Conservation (phyloP, 2,113 vertebrate genomes). For the Dascyllus trimaculatus region DNA sequence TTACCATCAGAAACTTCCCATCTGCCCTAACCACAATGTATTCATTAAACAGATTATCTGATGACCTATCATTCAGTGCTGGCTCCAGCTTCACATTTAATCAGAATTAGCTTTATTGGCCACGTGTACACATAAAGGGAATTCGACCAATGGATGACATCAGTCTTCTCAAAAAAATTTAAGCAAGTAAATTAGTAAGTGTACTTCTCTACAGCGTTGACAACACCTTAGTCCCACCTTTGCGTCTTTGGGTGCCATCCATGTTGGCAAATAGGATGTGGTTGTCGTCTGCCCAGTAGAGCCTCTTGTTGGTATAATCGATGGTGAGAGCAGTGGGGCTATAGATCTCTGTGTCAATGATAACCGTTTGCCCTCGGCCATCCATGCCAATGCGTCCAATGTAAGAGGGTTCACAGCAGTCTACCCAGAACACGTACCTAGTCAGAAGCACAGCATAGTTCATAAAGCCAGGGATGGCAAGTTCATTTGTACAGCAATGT, state of each 20-base stretch:
- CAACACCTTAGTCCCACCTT: conserved; percentile 84
- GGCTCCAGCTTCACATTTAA: too few species aligned
- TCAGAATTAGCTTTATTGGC: too few species aligned
- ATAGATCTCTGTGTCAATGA: conserved; percentile 94
- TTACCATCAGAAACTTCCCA: background rate
- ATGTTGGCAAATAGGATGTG: conserved; percentile 97
- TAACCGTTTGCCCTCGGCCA: conserved; percentile 89
- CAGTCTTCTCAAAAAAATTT: background rate
- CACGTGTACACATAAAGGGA: too few species aligned
- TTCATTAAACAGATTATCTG: background rate
- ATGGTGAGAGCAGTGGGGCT: conserved; percentile 95
- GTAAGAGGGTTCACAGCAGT: conserved; percentile 94
- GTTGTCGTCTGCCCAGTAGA: conserved; percentile 98
- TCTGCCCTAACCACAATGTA: background rate
- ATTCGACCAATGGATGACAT: background rate
- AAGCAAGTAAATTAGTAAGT: background rate
- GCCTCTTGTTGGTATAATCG: conserved; percentile 95
- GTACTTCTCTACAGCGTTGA: background rate
- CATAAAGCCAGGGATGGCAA: conserved; percentile 11
- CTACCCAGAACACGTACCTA: conserved; percentile 98
- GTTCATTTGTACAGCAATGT: background rate
- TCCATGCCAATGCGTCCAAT: conserved; percentile 97
- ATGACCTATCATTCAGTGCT: background rate
- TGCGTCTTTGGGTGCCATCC: conserved; percentile 93
- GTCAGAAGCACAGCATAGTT: conserved; percentile 12